Base-by-base conservation (phyloP, 2,888 invertebrate genomes). In the Nycteola revayana region DNA sequence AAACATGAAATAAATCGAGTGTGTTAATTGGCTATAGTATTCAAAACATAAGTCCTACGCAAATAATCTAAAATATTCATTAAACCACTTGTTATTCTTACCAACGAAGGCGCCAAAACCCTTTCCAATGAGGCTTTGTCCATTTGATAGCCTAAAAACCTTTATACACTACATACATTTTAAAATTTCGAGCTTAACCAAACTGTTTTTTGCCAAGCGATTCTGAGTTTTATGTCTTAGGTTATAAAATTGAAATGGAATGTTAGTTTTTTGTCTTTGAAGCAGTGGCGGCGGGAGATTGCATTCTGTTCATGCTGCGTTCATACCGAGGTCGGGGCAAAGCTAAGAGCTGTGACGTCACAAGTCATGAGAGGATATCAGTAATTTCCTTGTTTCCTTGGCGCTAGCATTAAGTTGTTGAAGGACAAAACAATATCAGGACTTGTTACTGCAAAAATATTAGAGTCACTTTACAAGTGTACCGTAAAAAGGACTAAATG, bases 251-350 rank as follows among this genome's bases (percentile, higher is more conserved):
- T 43, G 38, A 17, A 9, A 10, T 27, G 6, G 26, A 35, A 32
- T 45, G 53, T 36, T 20, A 26, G 41, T 60, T 65, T 66, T 68
- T 64, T 66, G 57, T 60, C 68, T 73, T 71, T 75, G 63, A 73
- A 60, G 49, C 53, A 47, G 52, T 39, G 42, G 54, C 40, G 55
- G 54, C 42, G 39, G 48, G 53, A 43, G 76, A 80, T 79, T 79
- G 78, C 79, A 75, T 78, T 76, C 74, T 73, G 75, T 70, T 73
- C 73, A 76, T 78, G 73, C 65, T 56, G 60, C 63, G 71, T 60
- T 75, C 75, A 75, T 68, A 68, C 60, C 57, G 68, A 60, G 75
- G 74, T 75, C 66, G 53, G 56, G 56, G 56, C 47, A 59, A 58
- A 60, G 68, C 57, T 67, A 55, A 62, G 42, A 61, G 65, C 21